phyloP scores from a whole-genome alignment of 2,113 vertebrate species.

The Indicator maculatus region DNA sequence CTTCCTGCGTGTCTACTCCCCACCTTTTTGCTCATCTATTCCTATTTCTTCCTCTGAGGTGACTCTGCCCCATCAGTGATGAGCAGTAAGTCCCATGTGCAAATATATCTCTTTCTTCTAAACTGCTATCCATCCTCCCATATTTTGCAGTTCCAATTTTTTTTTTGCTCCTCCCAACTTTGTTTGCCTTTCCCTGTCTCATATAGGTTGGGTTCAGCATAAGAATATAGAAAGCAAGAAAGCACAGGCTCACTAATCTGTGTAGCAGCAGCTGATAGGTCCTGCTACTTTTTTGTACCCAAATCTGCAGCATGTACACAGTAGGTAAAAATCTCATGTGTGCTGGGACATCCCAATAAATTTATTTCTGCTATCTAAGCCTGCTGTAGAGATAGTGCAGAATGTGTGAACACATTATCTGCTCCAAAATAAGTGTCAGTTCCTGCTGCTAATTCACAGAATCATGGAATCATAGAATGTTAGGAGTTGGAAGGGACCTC shows the following conservation, averaged over 20 bases:
- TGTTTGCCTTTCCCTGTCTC: not conserved
- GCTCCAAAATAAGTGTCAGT: not conserved
- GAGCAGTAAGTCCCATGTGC: rapidly evolving
- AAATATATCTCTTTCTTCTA: not conserved
- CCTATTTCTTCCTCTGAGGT: not conserved
- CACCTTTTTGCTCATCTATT: not conserved
- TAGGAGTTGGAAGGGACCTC: too few relatives aligned
- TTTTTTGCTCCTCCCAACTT: too few relatives aligned
- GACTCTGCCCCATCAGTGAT: too few relatives aligned
- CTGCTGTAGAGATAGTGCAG: not conserved
- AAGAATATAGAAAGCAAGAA: not conserved
- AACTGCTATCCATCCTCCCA: not conserved
- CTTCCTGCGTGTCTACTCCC: not conserved
- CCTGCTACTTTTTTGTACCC: not conserved
- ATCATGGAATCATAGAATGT: too few relatives aligned
- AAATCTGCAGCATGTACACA: not conserved
- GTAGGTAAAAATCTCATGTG: not conserved
- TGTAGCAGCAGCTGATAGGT: not conserved
- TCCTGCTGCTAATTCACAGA: not conserved
- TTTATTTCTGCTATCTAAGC: not conserved
- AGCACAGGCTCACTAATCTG: not conserved
- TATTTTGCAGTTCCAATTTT: not conserved
- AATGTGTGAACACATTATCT: not conserved
- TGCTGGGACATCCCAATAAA: not conserved
- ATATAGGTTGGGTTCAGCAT: not conserved